Evolutionary conservation across 2,888 invertebrate genomes (phyloP).

Genomic region (Sesia apiformis): DNA sequence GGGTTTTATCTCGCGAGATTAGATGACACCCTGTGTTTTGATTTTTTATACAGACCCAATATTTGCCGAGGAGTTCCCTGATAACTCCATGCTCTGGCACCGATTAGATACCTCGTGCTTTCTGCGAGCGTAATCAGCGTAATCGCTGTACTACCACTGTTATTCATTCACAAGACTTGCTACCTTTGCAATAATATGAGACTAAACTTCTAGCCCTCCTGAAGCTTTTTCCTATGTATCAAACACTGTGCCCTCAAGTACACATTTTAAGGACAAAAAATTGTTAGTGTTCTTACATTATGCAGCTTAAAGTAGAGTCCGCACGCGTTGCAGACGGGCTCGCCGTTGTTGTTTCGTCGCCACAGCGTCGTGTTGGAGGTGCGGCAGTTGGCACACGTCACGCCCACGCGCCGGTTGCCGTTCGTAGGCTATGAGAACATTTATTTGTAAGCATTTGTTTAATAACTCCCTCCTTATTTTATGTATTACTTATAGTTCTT

Average conservation of each 20-base stretch:
- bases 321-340: slow-evolving; percentile 99
- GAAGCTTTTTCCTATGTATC: no score
- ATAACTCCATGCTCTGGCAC: slow-evolving; percentile 46
- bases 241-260: no score
- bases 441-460: no score
- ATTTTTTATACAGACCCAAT: slow-evolving; percentile 67
- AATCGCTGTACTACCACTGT: no score
- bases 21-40: slow-evolving; percentile 73
- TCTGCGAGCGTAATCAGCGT: no score
- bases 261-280: no score
- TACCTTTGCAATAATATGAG: no score
- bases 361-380: slow-evolving; percentile 96
- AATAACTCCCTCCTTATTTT: no score
- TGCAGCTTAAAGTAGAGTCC: slow-evolving; percentile 95
- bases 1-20: slow-evolving; percentile 69
- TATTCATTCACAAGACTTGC: no score
- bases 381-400: slow-evolving; percentile 96
- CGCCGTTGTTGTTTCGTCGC: slow-evolving; percentile 94
- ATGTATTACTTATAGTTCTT: no score
- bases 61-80: slow-evolving; percentile 74
- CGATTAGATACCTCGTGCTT: slow-evolving; percentile 56
- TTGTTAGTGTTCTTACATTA: slow-evolving; percentile 60
- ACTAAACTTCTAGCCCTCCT: no score
- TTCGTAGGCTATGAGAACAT: slow-evolving; percentile 55
- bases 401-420: slow-evolving; percentile 79